These are phyloP conservation scores for Drosophila paulistorum DNA, from an alignment of 1,140 invertebrate genomes.

Conservation along the genomic window DNA sequence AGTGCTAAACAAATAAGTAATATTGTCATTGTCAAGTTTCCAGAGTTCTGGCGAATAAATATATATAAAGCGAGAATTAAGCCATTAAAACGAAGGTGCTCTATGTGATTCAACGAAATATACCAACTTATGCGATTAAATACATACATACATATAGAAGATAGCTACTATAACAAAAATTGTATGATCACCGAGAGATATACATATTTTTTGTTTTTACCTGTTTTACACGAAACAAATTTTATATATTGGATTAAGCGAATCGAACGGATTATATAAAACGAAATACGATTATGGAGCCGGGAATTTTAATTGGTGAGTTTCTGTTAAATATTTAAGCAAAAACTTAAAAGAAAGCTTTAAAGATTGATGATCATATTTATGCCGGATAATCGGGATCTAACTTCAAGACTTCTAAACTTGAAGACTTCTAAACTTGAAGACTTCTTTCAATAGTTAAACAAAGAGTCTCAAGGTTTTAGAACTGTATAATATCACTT, in stretches of 20 bases:
- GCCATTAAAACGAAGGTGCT: conserved; percentile 35
- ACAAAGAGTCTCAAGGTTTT: too few relatives aligned
- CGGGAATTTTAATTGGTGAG: conserved; percentile 80
- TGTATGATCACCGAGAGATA: conserved; percentile 30
- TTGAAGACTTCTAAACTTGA: too few relatives aligned
- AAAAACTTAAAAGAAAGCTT: too few relatives aligned
- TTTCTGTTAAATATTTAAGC: neutral
- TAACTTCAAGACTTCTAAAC: too few relatives aligned
- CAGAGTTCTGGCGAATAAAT: conserved; percentile 37
- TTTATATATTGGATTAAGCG: conserved; percentile 34
- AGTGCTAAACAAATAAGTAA: conserved; percentile 28
- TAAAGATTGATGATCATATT: too few relatives aligned
- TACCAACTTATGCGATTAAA: neutral
- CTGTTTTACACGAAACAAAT: conserved; percentile 36
- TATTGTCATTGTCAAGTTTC: conserved; percentile 31
- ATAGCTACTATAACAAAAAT: neutral
- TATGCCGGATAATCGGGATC: too few relatives aligned
- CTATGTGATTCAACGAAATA: conserved; percentile 56
- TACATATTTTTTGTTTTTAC: conserved; percentile 7
- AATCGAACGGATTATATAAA: conserved; percentile 22
- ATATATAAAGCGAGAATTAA: conserved; percentile 16
- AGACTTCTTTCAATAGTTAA: too few relatives aligned
- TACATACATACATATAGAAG: neutral
- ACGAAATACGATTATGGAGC: conserved; percentile 63
- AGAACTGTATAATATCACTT: too few relatives aligned